Percentiles rank a stretch among this genome's conserved stretches.
These are phyloP conservation scores for Lucinisca nassula DNA, from an alignment of 2,888 invertebrate species.

Conservation along the genomic window DNA sequence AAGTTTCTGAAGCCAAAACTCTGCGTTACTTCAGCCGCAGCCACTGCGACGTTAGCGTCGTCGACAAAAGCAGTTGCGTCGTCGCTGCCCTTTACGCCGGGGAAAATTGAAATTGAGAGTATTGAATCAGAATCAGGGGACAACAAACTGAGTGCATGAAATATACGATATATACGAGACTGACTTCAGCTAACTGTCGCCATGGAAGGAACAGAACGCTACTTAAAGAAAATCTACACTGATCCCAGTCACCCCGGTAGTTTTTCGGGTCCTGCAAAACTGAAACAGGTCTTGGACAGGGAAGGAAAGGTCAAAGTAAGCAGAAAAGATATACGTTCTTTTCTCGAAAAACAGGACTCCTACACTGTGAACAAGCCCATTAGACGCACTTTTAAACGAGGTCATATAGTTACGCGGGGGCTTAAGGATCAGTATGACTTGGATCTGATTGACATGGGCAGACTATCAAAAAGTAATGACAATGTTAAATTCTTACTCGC, in stretches of 20 bases:
- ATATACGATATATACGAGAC: too few relatives aligned
- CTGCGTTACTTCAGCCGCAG: background rate
- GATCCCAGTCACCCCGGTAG: background rate
- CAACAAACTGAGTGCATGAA: too few relatives aligned
- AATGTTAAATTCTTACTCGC: background rate
- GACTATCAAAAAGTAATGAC: background rate
- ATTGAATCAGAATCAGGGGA: too few relatives aligned
- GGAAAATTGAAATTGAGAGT: too few relatives aligned
- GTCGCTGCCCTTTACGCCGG: background rate
- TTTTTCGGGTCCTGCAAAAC: constrained; percentile 4
- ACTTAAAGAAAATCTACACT: background rate
- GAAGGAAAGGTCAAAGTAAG: background rate
- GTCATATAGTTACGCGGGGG: background rate
- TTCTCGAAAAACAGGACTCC: constrained; percentile 8
- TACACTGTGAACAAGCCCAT: constrained; percentile 11
- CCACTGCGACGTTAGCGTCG: background rate
- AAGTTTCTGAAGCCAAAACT: background rate
- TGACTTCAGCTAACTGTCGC: too few relatives aligned
- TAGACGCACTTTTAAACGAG: background rate
- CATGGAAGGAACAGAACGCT: background rate
- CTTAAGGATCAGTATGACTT: constrained; percentile 4
- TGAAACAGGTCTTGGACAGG: background rate
- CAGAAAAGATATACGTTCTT: background rate
- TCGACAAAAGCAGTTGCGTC: background rate
- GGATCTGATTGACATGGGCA: constrained; percentile 16